Evolutionary conservation across 1,140 invertebrate genomes (phyloP), one percentile per base, ranked within the genome.

Genomic region (Varroa destructor): DNA sequence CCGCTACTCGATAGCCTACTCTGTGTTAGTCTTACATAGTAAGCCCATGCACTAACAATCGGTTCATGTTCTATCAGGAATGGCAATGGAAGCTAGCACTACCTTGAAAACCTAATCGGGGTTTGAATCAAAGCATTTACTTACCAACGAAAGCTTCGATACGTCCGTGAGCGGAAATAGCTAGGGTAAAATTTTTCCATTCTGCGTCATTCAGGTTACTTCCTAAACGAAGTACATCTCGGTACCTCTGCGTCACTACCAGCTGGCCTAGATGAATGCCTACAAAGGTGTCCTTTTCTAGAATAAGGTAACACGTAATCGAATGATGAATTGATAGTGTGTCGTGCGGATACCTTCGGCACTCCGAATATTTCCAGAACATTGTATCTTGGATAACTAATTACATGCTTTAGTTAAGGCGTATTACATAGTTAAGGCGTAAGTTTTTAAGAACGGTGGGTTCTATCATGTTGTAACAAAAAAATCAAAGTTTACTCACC

Each of bases 181-280:
- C 86, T 43, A 92, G 88, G 72, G 75, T 73, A 73, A 87, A 88
- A 77, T 88, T 88, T 76, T 93, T 89, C 90, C 90, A 93, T 54
- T 85, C 84, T 72, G 88, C 88, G 77, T 92, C 86, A 77, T 93
- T 92, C 10, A 93, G 81, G 74, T 85, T 85, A 36, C 86, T 86
- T 0, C 88, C 89, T 73, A 91, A 87, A 76, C 89, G 91, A 40
- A 67, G 36, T 43, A 67, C 61, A 46, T 67, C 61, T 51, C 40
- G 14, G 37, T 67, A 67, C 12, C 46, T 40, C 8, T 67, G 61
- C 1, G 61, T 67, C n/a, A 67, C 61, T 1, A 67, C 61, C 12
- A 67, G 37, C n/a, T 36, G 40, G 37, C 61, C 61, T 40, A 14
- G 2, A 2, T 67, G 61, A 40, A 67, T n/a, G 61, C 61, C 40